Evolutionary conservation across 2,888 invertebrate species (phyloP).

Genomic region (Argynnis bischoffii): DNA sequence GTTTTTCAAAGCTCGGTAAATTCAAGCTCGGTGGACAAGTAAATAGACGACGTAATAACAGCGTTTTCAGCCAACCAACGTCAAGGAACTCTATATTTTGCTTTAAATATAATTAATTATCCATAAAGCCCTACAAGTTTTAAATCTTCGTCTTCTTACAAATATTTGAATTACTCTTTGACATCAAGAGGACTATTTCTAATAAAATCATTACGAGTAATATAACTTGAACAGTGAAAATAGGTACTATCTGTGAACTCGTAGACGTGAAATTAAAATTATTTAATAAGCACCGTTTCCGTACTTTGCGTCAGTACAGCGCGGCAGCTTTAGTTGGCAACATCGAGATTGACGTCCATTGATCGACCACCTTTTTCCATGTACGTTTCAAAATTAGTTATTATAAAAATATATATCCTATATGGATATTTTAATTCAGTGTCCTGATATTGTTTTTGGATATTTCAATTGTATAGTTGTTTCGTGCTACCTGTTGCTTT

Average conservation of each 20-base stretch:
- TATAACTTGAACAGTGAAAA: not conserved
- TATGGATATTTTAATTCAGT: not conserved
- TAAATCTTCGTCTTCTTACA: no score
- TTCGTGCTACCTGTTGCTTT: constrained; percentile 6
- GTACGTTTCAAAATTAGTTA: not conserved
- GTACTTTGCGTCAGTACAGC: constrained; percentile 18
- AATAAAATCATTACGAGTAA: not conserved
- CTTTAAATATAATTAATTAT: no score
- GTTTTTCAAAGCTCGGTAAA: no score
- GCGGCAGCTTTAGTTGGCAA: constrained; percentile 17
- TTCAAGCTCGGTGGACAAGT: no score
- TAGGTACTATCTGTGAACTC: not conserved
- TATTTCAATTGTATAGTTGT: no score
- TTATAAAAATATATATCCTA: not conserved
- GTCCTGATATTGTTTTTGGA: not conserved
- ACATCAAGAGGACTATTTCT: not conserved
- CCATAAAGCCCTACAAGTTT: no score
- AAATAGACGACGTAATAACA: no score
- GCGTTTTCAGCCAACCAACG: no score
- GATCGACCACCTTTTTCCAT: not conserved
- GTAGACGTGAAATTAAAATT: constrained; percentile 11
- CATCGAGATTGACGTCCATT: constrained; percentile 16
- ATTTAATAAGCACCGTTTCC: constrained; percentile 19
- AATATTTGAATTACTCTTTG: no score
- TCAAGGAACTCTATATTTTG: no score